Base-by-base conservation (phyloP, 37 sponge, comb jelly and placozoan genomes). In the Spongilla lacustris region DNA sequence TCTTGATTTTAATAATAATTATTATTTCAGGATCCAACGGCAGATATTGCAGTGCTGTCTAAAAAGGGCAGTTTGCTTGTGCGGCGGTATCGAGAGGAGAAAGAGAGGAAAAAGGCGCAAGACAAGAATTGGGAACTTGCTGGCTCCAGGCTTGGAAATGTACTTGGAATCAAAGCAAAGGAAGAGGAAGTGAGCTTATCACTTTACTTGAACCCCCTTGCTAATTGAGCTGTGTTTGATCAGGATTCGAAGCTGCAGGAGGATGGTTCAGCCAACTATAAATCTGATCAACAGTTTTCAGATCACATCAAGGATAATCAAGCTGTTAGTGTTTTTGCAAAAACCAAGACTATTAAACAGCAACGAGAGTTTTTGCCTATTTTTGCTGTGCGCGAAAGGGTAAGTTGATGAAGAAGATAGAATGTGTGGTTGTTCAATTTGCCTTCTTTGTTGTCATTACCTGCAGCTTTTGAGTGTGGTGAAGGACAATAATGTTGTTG, bases 51-150 rank as follows among this genome's bases (percentile, higher is more conserved):
- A 23, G 85, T 97, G 58, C 32, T 99, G 27, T 92, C 98, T 24
- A 81, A 93, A 13, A 99, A 99, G 88, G 99, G 99, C 2, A 96
- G 96, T 74, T 81, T 88, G 75, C 86, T 99, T 28, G 95, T 99
- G 27, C 58, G 94, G 36, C 76, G 93, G 2, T 87, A 94, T 80
- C 86, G 99, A 19, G 96, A 97, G 73, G 93, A 97, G 91, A 97
- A 96, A 73, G 99, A 99, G 87, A 90, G 97, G 66, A 97, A 91
- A 78, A 99, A 99, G 80, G 98, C 98, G 0, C 96, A 96, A 86
- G 75, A 94, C 73, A 99, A 99, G 92, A 92, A 99, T 77, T 97
- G 96, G 96, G 96, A 97, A 36, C 83, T 99, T 38, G 98, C 99
- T 33, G 99, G 99, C 2, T 94, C 98, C 26, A 92, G 91, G 35